Evolutionary conservation across 1,140 invertebrate genomes (phyloP), one percentile per base, ranked within the genome.

Genomic region (Sipha flava): DNA sequence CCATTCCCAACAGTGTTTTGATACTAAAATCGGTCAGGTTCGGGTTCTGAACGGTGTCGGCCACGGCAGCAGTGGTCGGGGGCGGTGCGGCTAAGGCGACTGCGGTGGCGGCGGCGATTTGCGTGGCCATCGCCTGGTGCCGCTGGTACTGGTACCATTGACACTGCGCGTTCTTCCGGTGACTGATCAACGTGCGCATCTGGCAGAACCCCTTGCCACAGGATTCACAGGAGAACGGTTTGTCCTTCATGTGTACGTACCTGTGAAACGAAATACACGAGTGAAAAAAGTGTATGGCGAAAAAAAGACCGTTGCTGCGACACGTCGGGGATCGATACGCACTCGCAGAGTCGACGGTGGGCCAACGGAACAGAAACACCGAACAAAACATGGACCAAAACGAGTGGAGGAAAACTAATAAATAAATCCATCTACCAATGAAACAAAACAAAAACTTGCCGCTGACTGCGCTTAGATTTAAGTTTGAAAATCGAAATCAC

Each of bases 131-230:
- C n/a, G 49, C 72, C 23, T 77, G 73, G 23, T 77, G 73, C 14
- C 73, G 23, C 43, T 77, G 73, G 16, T 77, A 77, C 23, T 77
- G 73, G 21, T 77, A 77, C 73, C 73, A 77, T 26, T 77, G 73
- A 9, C 73, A 77, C 37, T 77, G 73, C 6, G 73, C 73, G 34
- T 77, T 77, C 16, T 95, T 95, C 85, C 94, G 93, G 87, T 98
- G 96, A 0, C 97, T 95, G 3, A 95, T 95, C 81, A 98, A 86
- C 1, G 97, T 98, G 80, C 96, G 88, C 1, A 93, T 95, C 85
- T 98, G 97, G 85, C 97, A 98, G 86, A 98, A 98, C 1, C 96
- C 96, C 85, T 98, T 98, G 26, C 95, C 95, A 85, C 96, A 98
- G 84, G 97, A 94, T 2, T 89, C 88, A 85, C 96, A 98, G 85